Evolutionary conservation across 2,888 invertebrate genomes (phyloP).

Genomic region (Xylocampa areola): DNA sequence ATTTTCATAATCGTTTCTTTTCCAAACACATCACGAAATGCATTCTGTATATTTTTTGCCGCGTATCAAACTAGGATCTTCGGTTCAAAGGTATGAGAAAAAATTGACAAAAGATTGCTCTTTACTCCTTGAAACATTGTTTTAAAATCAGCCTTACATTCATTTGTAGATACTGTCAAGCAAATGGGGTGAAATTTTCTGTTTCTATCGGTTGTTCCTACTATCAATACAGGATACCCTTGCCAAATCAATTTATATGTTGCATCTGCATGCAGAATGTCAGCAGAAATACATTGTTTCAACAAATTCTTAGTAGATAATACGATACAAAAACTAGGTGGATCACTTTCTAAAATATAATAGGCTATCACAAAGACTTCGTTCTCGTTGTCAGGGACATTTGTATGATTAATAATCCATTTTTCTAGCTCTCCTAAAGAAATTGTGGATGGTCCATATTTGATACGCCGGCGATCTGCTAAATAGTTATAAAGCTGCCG

Average conservation of each 20-base stretch:
- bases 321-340: conserved; percentile 19
- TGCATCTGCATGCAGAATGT: conserved; percentile 15
- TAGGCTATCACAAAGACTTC: conserved; percentile 27
- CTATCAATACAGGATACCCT: conserved; percentile 27
- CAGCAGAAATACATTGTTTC: conserved; percentile 13
- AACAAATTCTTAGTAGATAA: conserved; percentile 19
- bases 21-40: conserved; percentile 12
- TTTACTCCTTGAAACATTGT: conserved; percentile 23
- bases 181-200: conserved; percentile 33
- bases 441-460: conserved; percentile 28
- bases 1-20: conserved; percentile 8
- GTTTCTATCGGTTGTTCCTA: conserved; percentile 32
- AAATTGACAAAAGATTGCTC: conserved; percentile 13
- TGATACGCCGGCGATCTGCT: conserved; percentile 25
- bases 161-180: conserved; percentile 32
- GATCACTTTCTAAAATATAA: conserved; percentile 20
- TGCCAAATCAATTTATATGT: conserved; percentile 31
- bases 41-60: conserved; percentile 7
- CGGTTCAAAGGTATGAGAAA: neutral
- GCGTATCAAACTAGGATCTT: neutral
- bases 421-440: conserved; percentile 28
- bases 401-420: conserved; percentile 23
- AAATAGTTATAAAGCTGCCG: conserved; percentile 25
- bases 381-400: conserved; percentile 24
- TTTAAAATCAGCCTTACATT: conserved; percentile 28